Evolutionary conservation across 2,797 vertebrate species (phyloP).

Genomic region (Pangasius sanitwongsei): DNA sequence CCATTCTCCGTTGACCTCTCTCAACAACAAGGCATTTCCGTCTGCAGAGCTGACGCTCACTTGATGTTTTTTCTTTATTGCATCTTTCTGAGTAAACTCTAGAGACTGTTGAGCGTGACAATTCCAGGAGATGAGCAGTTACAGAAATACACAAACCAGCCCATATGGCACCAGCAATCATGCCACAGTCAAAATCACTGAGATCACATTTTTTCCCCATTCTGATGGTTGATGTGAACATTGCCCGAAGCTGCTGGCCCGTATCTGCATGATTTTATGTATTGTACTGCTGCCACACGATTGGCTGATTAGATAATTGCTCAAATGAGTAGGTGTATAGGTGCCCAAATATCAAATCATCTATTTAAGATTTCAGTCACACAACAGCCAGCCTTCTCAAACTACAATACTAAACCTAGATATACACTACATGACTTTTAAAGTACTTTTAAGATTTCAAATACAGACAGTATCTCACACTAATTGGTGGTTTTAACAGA

Average conservation of each 20-base stretch:
- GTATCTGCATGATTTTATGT: not conserved
- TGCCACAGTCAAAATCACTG: not conserved
- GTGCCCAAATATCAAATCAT: not conserved
- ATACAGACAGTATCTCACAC: not conserved
- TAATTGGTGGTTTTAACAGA: not conserved
- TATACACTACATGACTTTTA: not conserved
- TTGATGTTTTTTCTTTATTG: not conserved
- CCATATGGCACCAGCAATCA: not conserved
- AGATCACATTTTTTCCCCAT: not conserved
- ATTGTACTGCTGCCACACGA: not conserved
- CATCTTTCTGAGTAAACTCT: not conserved
- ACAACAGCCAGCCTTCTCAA: not conserved
- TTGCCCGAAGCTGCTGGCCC: not conserved
- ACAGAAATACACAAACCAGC: not conserved
- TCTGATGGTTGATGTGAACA: not conserved
- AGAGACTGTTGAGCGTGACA: not conserved
- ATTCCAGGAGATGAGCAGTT: not conserved
- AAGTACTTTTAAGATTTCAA: not conserved
- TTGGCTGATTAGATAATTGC: not conserved
- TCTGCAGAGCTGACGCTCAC: not conserved
- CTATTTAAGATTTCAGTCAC: slow-evolving; percentile 5
- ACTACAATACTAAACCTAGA: not conserved
- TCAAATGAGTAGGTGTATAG: not conserved
- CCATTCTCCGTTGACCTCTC: not conserved
- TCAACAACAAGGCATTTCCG: not conserved